phyloP scores from a whole-genome alignment of 2,113 vertebrate genomes.

The Blennius ocellaris region DNA sequence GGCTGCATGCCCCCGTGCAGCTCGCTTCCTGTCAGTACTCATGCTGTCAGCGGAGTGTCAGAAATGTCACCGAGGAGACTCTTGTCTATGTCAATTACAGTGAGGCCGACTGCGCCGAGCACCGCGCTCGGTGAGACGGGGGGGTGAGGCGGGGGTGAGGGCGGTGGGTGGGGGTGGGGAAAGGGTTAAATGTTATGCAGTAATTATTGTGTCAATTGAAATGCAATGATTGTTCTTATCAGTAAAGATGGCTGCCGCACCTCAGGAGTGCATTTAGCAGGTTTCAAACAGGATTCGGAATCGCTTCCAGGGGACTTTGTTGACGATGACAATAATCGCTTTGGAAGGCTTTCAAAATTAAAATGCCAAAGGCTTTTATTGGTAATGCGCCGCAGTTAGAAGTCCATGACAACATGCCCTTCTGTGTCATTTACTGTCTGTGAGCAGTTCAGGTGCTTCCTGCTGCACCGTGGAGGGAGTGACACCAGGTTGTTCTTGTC shows the following conservation, averaged over 20 bases:
- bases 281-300: conserved; percentile 55
- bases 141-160: no score
- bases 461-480: not conserved
- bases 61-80: conserved; percentile 12
- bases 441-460: conserved; percentile 21
- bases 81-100: not conserved
- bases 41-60: conserved; percentile 18
- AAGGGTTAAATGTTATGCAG: conserved; percentile 47
- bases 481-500: no score
- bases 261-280: conserved; percentile 69
- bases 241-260: conserved; percentile 62
- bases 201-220: conserved; percentile 62
- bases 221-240: conserved; percentile 62
- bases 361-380: conserved; percentile 70
- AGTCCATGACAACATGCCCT: conserved; percentile 51
- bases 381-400: conserved; percentile 49
- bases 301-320: conserved; percentile 63
- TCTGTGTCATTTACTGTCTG: conserved; percentile 48
- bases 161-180: no score
- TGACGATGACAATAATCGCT: conserved; percentile 75
- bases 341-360: conserved; percentile 72
- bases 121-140: not conserved
- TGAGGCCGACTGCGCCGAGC: not conserved
- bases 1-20: conserved; percentile 7
- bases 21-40: conserved; percentile 4